A percentile compares a stretch with the other conserved stretches of the same genome.
Evolutionary conservation across 92 coral and sea anemone species (phyloP).

Genomic region (Blastomussa wellsi): DNA sequence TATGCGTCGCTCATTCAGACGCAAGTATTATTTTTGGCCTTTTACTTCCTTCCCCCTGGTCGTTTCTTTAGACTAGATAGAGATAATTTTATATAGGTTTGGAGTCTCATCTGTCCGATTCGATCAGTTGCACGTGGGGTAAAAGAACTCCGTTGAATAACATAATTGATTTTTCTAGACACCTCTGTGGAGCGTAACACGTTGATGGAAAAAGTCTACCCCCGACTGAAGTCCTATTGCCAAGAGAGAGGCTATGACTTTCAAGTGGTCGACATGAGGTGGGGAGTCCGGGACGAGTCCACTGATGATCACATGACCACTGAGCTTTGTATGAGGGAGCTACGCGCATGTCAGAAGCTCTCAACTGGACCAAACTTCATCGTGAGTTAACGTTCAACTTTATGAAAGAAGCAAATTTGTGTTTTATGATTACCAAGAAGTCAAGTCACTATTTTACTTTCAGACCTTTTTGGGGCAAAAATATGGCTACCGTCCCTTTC

Average conservation of each 20-base stretch:
- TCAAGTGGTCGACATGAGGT: constrained; percentile 95
- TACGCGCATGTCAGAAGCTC: constrained; percentile 89
- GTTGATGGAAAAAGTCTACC: constrained; percentile 85
- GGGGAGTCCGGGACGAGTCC: constrained; percentile 97
- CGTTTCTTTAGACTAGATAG: too few species aligned
- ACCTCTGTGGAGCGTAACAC: constrained; percentile 91
- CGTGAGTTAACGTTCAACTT: constrained; percentile 57
- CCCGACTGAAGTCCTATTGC: constrained; percentile 82
- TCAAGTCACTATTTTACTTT: too few species aligned
- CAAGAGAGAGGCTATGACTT: constrained; percentile 90
- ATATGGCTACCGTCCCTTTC: constrained; percentile 99
- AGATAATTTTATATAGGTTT: too few species aligned
- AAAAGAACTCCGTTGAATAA: too few species aligned
- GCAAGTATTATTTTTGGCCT: too few species aligned
- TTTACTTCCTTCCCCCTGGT: too few species aligned
- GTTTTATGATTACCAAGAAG: too few species aligned
- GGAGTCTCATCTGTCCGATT: too few species aligned
- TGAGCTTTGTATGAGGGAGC: constrained; percentile 88
- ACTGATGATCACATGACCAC: constrained; percentile 97
- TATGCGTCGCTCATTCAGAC: too few species aligned
- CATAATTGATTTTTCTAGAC: constrained; percentile 3
- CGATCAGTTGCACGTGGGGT: too few species aligned
- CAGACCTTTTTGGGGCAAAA: constrained; percentile 98
- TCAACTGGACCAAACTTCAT: constrained; percentile 96
- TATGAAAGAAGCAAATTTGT: too few species aligned